A percentile compares a stretch with the other conserved stretches of the same genome.
phyloP scores from a whole-genome alignment of 2,797 vertebrate species.

The Sitta carolinensis region DNA sequence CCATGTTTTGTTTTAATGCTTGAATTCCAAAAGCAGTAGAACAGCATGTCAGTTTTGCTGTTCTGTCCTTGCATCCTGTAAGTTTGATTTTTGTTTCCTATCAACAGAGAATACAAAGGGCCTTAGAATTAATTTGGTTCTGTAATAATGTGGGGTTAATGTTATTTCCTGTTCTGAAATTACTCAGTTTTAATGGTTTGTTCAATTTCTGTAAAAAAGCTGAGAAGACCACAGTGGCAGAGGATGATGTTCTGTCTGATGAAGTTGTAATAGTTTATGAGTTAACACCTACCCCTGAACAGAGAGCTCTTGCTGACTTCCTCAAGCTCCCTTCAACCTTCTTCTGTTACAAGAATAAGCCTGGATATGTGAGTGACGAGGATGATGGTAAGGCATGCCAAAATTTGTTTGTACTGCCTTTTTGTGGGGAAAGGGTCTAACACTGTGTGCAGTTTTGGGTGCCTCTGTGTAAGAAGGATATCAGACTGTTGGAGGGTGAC shows the following conservation, averaged over 20 bases:
- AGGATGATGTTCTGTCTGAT: constrained; percentile 68
- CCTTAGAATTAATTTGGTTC: not conserved
- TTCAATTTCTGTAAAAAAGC: constrained; percentile 48
- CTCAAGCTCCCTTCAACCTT: constrained; percentile 91
- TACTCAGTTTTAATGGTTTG: not conserved
- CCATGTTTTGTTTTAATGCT: not conserved
- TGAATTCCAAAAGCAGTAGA: not conserved
- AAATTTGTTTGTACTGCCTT: not conserved
- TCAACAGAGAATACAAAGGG: not conserved
- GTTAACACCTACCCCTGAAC: constrained; percentile 85
- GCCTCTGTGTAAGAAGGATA: not conserved
- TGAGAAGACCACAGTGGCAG: constrained; percentile 52
- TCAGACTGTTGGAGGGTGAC: not conserved
- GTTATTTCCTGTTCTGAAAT: not conserved
- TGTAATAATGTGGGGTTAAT: not conserved
- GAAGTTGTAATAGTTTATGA: constrained; percentile 87
- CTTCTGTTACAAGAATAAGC: constrained; percentile 94
- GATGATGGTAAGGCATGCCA: constrained; percentile 85
- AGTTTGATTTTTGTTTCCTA: not conserved
- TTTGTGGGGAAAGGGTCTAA: not conserved
- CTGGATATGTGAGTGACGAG: constrained; percentile 88
- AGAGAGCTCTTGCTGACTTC: constrained; percentile 83
- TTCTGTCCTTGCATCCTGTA: not conserved
- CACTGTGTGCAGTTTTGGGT: not conserved
- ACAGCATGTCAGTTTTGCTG: not conserved